phyloP scores from a whole-genome alignment of 2,113 vertebrate genomes.

The Crocuta crocuta region DNA sequence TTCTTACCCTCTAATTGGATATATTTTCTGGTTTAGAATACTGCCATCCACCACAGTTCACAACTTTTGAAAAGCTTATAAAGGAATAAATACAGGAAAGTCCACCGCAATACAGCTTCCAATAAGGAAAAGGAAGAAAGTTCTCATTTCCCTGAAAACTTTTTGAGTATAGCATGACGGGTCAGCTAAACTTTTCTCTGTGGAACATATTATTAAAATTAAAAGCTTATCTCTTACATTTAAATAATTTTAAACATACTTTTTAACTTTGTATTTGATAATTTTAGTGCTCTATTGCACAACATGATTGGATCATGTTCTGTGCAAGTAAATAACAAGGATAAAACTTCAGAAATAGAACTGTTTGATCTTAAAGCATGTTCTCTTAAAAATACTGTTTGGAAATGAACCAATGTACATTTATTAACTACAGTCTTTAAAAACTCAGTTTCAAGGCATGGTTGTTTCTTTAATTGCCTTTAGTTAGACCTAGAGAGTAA shows the following conservation, averaged over 20 bases:
- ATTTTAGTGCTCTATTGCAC: neutral
- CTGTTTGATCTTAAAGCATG: neutral
- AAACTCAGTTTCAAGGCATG: constrained; percentile 41
- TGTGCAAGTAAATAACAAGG: neutral
- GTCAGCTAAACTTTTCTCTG: neutral
- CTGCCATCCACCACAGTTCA: neutral
- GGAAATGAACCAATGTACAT: neutral
- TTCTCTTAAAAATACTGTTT: constrained; percentile 34
- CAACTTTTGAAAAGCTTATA: neutral
- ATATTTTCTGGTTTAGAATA: neutral
- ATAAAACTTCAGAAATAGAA: constrained; percentile 2
- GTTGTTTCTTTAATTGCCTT: neutral
- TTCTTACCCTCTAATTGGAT: neutral
- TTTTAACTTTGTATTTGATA: neutral
- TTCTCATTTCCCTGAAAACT: neutral
- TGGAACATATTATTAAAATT: neutral
- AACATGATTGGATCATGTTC: neutral
- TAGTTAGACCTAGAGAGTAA: neutral
- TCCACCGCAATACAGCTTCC: neutral
- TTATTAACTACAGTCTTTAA: neutral
- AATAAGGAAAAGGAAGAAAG: neutral
- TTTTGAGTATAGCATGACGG: neutral
- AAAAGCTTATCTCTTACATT: neutral
- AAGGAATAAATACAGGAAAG: neutral
- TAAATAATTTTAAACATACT: neutral